phyloP scores from a whole-genome alignment of 2,797 vertebrate species.

The Dromococcyx pavoninus region DNA sequence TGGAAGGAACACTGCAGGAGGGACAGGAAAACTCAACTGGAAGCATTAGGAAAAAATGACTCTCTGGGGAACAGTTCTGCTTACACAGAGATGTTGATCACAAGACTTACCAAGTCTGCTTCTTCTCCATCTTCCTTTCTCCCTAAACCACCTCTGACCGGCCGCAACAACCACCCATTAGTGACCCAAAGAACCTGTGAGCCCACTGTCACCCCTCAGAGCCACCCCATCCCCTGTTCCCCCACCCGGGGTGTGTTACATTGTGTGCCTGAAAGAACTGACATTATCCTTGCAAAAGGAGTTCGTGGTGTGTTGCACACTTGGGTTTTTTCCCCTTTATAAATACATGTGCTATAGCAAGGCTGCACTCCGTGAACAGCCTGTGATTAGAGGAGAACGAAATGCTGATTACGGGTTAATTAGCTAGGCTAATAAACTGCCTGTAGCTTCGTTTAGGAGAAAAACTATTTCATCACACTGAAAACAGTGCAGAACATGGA shows the following conservation, averaged over 20 bases:
- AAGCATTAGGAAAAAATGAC: neutral
- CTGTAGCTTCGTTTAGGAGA: constrained; percentile 63
- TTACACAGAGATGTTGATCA: neutral
- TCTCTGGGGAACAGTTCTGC: neutral
- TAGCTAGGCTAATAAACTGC: constrained; percentile 76
- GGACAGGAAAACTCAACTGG: neutral
- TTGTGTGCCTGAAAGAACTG: constrained; percentile 1
- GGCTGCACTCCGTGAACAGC: constrained; percentile 52
- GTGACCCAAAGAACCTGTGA: neutral
- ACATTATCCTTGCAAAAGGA: constrained; percentile 23
- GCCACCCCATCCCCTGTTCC: neutral
- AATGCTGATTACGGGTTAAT: constrained; percentile 75
- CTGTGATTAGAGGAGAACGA: constrained; percentile 70
- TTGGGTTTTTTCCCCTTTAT: constrained; percentile 4
- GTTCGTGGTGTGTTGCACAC: neutral
- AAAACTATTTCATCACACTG: constrained; percentile 55
- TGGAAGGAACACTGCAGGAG: neutral
- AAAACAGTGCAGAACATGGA: constrained; percentile 25
- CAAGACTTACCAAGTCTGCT: neutral
- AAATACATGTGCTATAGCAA: constrained; percentile 55
- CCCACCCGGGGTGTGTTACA: constrained; percentile 30
- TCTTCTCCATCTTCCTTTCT: neutral
- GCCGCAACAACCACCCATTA: neutral
- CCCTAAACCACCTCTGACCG: neutral
- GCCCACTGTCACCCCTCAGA: neutral